Conservation (phyloP, 2,888 invertebrate species). For the Orthonevra nobilis region DNA sequence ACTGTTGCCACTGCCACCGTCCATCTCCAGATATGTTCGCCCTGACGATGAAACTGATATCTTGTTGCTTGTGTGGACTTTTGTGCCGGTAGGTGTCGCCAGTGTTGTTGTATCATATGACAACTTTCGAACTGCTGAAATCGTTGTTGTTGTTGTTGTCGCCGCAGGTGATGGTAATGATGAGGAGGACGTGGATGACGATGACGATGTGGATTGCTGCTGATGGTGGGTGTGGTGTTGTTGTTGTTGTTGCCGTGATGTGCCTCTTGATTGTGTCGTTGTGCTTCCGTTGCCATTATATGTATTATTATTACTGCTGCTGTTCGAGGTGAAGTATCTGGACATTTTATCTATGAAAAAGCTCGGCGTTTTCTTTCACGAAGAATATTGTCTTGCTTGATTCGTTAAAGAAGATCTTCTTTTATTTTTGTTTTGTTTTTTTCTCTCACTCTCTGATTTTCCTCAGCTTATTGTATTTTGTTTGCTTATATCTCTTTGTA, state of each 20-base stretch:
- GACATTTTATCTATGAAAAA: conserved; percentile 64
- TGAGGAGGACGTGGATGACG: conserved; percentile 71
- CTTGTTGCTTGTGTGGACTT: conserved; percentile 20
- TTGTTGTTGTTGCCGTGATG: conserved; percentile 68
- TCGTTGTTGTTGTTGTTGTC: conserved; percentile 67
- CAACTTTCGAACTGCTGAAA: conserved; percentile 65
- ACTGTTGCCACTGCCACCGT: conserved; percentile 22
- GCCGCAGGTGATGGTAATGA: conserved; percentile 72
- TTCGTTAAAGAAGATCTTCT: conserved; percentile 2
- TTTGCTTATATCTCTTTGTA: conserved; percentile 65
- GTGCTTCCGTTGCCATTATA: conserved; percentile 71
- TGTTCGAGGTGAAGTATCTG: conserved; percentile 64
- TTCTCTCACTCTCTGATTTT: neutral
- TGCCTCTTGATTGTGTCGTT: conserved; percentile 67
- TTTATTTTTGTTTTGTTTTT: conserved; percentile 14
- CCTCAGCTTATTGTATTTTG: conserved; percentile 1
- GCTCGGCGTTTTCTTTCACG: conserved; percentile 31
- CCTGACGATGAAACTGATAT: conserved; percentile 53
- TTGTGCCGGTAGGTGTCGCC: conserved; percentile 35
- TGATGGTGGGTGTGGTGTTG: conserved; percentile 55
- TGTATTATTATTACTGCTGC: conserved; percentile 64
- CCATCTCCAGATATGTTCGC: conserved; percentile 57
- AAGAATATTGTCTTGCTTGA: conserved; percentile 50
- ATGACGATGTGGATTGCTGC: conserved; percentile 47
- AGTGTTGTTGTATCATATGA: conserved; percentile 62